Base-by-base conservation (phyloP, 2,888 invertebrate species). In the Augiades crinisus region DNA sequence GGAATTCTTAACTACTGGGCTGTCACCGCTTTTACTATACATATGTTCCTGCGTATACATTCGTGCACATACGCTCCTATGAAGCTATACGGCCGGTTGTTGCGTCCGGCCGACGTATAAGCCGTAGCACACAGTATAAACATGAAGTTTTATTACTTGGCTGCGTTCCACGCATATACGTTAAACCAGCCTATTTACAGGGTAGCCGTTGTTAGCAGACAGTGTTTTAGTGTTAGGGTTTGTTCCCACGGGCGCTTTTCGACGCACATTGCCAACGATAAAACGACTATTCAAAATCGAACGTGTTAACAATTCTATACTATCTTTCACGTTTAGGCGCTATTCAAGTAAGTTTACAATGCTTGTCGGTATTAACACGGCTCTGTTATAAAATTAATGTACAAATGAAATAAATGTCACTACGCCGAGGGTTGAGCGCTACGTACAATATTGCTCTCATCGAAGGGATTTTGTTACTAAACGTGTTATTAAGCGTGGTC, bases 111-210 rank as follows among this genome's bases (percentile, higher is more conserved):
- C 60, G 33, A 31, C 80, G 78, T 78, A 78, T 73, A 75, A 76
- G 72, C 70, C 72, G 72, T 70, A 75, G 78, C 78, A 71, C 79
- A 80, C 77, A 80, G 71, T 82, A 81, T 80, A 83, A 86, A 87
- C 88, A 86, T 83, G 77, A 81, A 81, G 81, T 85, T 87, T 88
- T 87, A 88, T 87, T 82, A 84, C 81, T 88, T 88, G 88, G 88
- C 88, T 78, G 72, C 78, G 83, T 84, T 88, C 88, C 88, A 88
- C 82, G 81, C 81, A 77, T 71, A 78, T 74, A 73, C 77, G 79
- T 82, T 81, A 81, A 84, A 78, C 80, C 79, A 74, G 72, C 70
- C 78, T 81, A 77, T 83, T 81, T 80, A 78, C 80, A 75, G 68
- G 71, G 72, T 72, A 70, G 79, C 76, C 70, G 74, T 67, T 72